Percentiles rank a stretch among this genome's conserved stretches.
Conservation (phyloP, 2,797 vertebrate species). For the Malacoraja senta region DNA sequence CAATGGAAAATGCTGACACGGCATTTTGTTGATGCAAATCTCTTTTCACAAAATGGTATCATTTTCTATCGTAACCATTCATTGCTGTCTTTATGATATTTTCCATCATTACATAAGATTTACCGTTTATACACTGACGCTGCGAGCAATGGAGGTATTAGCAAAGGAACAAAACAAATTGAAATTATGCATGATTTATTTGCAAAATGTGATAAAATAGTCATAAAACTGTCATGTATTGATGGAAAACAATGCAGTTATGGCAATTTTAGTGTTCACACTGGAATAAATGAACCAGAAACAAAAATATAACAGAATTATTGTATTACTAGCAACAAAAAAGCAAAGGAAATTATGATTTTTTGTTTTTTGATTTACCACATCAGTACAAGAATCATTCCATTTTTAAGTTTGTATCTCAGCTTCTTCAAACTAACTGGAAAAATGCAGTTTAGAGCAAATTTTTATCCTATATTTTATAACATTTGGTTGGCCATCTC, state of each 20-base stretch:
- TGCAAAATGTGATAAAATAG: background rate
- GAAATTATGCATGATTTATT: background rate
- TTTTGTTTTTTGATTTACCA: background rate
- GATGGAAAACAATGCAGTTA: background rate
- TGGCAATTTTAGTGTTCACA: background rate
- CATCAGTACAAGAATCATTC: background rate
- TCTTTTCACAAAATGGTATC: background rate
- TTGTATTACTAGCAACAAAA: background rate
- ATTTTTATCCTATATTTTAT: background rate
- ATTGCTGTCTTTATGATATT: background rate
- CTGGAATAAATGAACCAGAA: background rate
- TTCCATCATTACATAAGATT: background rate
- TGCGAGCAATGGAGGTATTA: background rate
- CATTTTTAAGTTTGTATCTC: background rate
- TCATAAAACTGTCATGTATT: background rate
- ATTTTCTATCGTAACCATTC: background rate
- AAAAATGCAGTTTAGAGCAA: background rate
- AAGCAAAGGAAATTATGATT: background rate
- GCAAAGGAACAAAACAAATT: background rate
- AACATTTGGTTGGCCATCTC: background rate
- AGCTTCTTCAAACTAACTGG: background rate
- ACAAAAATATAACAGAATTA: background rate
- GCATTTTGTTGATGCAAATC: slow-evolving; percentile 5
- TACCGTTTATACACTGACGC: background rate
- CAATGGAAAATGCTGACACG: background rate